A percentile compares a stretch with the other conserved stretches of the same genome.
Evolutionary conservation across 2,888 invertebrate genomes (phyloP).

Genomic region (Corbicula japonica): DNA sequence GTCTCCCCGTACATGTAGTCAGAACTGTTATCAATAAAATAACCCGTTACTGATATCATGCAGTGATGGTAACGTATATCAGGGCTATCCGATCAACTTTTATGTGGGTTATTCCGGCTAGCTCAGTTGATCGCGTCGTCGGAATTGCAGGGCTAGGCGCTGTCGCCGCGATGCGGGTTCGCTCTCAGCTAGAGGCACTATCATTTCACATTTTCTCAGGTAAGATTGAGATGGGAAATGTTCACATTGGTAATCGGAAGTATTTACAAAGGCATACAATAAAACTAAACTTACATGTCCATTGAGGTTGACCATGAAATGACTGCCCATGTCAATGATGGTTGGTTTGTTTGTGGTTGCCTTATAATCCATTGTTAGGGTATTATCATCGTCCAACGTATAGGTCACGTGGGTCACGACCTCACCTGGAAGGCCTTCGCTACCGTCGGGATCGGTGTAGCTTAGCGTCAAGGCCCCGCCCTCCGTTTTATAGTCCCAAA

Average conservation of each 20-base stretch:
- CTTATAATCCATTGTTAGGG: constrained; percentile 91
- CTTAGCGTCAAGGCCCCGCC: constrained; percentile 91
- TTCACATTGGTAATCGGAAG: no score
- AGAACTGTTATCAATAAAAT: no score
- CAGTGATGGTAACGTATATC: no score
- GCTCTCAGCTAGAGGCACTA: no score
- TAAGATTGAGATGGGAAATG: background rate
- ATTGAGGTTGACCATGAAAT: constrained; percentile 96
- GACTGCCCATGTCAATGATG: constrained; percentile 94
- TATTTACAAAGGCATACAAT: no score
- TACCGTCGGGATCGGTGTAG: constrained; percentile 91
- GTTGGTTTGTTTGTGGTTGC: constrained; percentile 93
- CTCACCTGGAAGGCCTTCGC: constrained; percentile 96
- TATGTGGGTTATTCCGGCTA: no score
- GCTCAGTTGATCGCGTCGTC: no score
- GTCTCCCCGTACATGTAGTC: no score
- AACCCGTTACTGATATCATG: no score
- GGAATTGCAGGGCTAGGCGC: no score
- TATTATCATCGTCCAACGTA: constrained; percentile 90
- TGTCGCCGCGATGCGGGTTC: no score
- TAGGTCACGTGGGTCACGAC: constrained; percentile 91
- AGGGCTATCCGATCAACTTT: no score
- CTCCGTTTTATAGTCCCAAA: constrained; percentile 90
- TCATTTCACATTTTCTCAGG: background rate
- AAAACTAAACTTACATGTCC: constrained; percentile 90